These are phyloP conservation scores for Aegotheles bennettii DNA, from an alignment of 2,113 vertebrate species.

Conservation along the genomic window DNA sequence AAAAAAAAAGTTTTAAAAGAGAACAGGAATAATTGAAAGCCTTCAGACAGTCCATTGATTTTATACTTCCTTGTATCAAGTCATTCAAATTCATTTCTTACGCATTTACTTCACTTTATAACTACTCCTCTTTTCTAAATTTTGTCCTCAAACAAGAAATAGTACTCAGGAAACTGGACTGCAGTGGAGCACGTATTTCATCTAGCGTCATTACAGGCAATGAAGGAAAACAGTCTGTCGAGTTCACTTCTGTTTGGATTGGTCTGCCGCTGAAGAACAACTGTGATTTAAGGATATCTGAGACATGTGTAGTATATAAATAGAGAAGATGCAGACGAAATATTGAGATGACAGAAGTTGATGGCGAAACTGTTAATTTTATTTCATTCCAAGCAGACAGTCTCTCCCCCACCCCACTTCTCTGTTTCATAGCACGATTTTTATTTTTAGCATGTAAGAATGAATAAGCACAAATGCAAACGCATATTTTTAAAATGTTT, in stretches of 20 bases:
- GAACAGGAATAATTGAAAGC: slow-evolving; percentile 40
- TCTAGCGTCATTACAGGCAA: not conserved
- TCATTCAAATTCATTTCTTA: slow-evolving; percentile 29
- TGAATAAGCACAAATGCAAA: not conserved
- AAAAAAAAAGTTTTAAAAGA: not conserved
- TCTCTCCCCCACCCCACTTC: not conserved
- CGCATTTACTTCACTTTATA: slow-evolving; percentile 27
- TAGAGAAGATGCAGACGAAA: slow-evolving; percentile 5
- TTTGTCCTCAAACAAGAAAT: not conserved
- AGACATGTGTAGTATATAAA: not conserved
- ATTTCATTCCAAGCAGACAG: not conserved
- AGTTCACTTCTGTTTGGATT: not conserved
- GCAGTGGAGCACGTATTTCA: not conserved
- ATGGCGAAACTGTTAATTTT: not conserved
- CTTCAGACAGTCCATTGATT: slow-evolving; percentile 50
- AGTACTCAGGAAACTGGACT: not conserved
- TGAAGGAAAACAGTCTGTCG: not conserved
- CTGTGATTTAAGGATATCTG: not conserved
- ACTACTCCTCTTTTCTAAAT: not conserved
- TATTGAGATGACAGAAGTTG: not conserved
- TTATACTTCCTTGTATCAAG: slow-evolving; percentile 39
- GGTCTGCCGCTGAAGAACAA: not conserved
- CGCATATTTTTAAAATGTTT: not conserved
- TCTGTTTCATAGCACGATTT: not conserved
- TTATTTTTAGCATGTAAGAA: not conserved